Evolutionary conservation across 92 coral and sea anemone species (phyloP).

Genomic region (Porites evermanni): DNA sequence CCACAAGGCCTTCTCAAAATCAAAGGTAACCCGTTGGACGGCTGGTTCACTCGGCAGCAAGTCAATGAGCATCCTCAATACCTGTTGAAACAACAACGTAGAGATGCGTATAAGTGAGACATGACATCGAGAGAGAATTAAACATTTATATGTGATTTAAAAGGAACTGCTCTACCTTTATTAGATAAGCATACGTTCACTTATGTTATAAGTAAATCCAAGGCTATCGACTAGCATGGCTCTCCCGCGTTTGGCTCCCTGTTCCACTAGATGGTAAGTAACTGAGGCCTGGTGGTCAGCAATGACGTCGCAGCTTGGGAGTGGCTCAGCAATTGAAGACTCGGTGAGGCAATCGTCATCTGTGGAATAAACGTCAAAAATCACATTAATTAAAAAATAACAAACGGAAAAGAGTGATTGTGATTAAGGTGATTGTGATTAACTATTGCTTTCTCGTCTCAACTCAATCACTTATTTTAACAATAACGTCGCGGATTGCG

Average conservation of each 20-base stretch:
- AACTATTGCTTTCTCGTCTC: no score
- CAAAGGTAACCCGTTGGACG: conserved; percentile 21
- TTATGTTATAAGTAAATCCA: neutral
- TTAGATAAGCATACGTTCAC: neutral
- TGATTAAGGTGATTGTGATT: no score
- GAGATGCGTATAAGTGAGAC: neutral
- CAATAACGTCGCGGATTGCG: no score
- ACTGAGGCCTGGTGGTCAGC: neutral
- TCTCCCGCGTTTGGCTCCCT: neutral
- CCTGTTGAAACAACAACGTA: neutral
- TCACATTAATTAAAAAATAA: no score
- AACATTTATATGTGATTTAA: no score
- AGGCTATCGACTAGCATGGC: no score
- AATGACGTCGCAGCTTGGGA: neutral
- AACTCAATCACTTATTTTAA: no score
- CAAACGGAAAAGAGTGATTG: no score
- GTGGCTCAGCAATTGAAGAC: neutral
- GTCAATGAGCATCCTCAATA: conserved; percentile 1
- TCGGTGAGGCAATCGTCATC: neutral
- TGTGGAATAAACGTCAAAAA: no score
- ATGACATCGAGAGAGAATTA: neutral
- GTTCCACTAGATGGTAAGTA: conserved; percentile 1
- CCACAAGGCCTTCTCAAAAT: no score
- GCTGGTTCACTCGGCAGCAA: conserved; percentile 30
- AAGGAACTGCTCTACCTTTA: no score